Percentiles rank a stretch among this genome's conserved stretches.
These are phyloP conservation scores for Ariopsis seemanni DNA, from an alignment of 2,113 vertebrate genomes.

Conservation along the genomic window DNA sequence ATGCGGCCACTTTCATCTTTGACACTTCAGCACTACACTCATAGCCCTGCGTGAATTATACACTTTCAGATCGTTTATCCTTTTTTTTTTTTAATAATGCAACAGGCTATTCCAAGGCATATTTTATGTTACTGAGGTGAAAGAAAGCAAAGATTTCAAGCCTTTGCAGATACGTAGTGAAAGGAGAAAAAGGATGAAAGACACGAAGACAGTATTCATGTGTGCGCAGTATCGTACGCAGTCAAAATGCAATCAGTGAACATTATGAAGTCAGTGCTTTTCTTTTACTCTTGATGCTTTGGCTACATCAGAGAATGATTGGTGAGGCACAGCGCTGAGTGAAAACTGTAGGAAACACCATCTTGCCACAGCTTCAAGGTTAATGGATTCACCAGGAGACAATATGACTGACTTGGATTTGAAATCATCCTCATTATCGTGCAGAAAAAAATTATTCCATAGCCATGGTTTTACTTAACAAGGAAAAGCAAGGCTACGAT, in stretches of 20 bases:
- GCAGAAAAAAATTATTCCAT: not conserved
- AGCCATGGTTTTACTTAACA: not conserved
- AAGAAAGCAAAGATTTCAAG: not conserved
- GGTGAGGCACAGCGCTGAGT: not conserved
- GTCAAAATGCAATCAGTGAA: not conserved
- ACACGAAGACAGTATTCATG: not conserved
- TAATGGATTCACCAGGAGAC: not conserved
- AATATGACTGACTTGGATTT: not conserved
- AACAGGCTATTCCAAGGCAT: not conserved
- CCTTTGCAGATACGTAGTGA: not conserved
- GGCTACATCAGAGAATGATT: not conserved
- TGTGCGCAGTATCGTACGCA: not conserved
- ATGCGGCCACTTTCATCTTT: constrained; percentile 20
- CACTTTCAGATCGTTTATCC: not conserved
- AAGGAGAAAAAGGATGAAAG: not conserved
- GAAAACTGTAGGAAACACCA: not conserved
- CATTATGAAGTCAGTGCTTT: not conserved
- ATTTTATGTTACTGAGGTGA: not conserved
- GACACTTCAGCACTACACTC: not conserved
- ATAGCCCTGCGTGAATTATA: not conserved
- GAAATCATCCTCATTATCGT: not conserved
- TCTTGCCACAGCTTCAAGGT: not conserved
- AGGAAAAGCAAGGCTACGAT: not conserved
- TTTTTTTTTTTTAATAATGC: not conserved
- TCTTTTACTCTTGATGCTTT: not conserved